A percentile compares a stretch with the other conserved stretches of the same genome.
phyloP scores from a whole-genome alignment of 2,797 vertebrate species.

The Ciconia nigra region DNA sequence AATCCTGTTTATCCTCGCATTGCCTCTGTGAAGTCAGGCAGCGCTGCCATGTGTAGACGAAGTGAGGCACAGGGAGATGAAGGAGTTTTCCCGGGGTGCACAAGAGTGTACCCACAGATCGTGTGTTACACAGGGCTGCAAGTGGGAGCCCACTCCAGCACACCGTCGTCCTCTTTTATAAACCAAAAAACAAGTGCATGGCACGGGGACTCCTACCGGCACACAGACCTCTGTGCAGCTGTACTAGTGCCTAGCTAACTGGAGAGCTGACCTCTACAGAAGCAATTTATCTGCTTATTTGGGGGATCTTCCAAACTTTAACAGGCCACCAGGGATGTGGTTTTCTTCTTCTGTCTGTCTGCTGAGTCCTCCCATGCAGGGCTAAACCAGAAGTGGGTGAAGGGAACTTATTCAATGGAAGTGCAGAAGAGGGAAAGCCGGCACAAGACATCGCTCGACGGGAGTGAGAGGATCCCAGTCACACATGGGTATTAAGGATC shows the following conservation, averaged over 20 bases:
- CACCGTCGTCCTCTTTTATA: neutral
- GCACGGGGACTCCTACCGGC: neutral
- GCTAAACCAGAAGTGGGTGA: neutral
- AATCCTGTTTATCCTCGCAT: neutral
- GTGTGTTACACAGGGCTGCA: neutral
- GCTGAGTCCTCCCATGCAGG: neutral
- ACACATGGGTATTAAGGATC: accelerated
- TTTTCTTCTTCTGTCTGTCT: neutral
- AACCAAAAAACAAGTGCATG: neutral
- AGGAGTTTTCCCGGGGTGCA: neutral
- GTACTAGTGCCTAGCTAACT: neutral
- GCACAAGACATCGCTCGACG: accelerated
- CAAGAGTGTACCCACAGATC: accelerated
- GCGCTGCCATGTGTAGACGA: neutral
- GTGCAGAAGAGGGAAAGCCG: neutral
- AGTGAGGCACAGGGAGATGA: neutral
- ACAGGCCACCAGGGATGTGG: too few species aligned
- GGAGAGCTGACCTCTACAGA: neutral
- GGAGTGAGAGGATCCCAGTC: neutral
- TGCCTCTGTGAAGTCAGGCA: neutral
- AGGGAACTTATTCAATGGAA: neutral
- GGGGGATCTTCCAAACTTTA: neutral
- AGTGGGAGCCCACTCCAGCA: neutral
- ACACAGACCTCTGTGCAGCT: neutral
- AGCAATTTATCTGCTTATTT: neutral